These are phyloP conservation scores for Hipparchia semele DNA, from an alignment of 2,888 invertebrate genomes.

Conservation along the genomic window DNA sequence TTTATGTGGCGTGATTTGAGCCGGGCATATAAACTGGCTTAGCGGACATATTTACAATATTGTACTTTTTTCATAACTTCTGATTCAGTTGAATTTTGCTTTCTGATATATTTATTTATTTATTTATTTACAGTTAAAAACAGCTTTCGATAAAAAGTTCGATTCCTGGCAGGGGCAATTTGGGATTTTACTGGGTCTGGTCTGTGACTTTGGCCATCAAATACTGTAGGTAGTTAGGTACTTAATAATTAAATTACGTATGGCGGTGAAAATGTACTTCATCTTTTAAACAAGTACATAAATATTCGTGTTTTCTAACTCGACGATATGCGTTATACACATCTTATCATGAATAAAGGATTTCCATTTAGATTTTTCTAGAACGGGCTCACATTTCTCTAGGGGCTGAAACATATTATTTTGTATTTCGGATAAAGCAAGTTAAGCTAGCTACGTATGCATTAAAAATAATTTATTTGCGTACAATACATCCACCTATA, in stretches of 20 bases:
- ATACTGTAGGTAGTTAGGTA: not conserved
- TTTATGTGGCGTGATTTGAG: constrained; percentile 6
- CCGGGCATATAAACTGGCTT: constrained; percentile 8
- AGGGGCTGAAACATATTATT: constrained; percentile 11
- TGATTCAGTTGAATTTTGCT: not conserved
- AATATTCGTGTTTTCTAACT: not conserved
- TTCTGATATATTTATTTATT: not conserved
- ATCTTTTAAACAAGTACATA: not conserved
- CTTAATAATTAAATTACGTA: not conserved
- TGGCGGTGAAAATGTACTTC: not conserved
- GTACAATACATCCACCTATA: not conserved
- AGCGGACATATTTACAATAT: constrained; percentile 1
- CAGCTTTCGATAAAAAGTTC: no score
- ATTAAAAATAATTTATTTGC: constrained; percentile 20
- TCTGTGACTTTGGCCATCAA: no score
- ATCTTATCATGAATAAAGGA: constrained; percentile 17
- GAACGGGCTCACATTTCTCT: constrained; percentile 12
- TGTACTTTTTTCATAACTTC: constrained; percentile 9
- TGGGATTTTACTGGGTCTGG: no score
- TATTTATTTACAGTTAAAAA: not conserved
- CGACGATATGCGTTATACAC: not conserved
- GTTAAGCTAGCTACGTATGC: constrained; percentile 14
- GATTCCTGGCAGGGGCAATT: no score
- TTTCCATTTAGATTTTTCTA: constrained; percentile 20
- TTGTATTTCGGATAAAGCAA: constrained; percentile 10